These are phyloP conservation scores for Nemurella pictetii DNA, from an alignment of 2,888 invertebrate species.

Conservation along the genomic window DNA sequence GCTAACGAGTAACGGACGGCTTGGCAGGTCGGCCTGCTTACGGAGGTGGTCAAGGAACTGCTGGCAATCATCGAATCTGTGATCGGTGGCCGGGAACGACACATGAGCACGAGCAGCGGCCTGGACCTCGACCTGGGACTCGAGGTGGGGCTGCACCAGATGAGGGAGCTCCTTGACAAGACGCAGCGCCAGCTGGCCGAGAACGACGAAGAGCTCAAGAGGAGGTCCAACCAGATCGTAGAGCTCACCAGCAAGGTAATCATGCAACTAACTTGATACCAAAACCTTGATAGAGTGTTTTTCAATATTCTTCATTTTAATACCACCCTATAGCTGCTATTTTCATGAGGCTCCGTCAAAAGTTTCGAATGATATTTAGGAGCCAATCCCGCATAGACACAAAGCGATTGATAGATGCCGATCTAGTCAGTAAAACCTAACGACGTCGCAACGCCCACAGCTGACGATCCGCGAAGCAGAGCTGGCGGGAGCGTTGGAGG, in stretches of 20 bases:
- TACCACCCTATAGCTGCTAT: no score
- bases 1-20: no score
- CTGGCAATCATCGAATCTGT: constrained; percentile 60
- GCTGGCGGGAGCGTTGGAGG: constrained; percentile 77
- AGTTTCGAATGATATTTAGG: no score
- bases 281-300: no score
- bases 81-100: constrained; percentile 74
- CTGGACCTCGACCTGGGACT: constrained; percentile 44
- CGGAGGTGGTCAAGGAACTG: constrained; percentile 75
- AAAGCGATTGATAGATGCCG: no score
- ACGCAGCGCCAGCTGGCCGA: constrained; percentile 75
- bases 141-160: constrained; percentile 52
- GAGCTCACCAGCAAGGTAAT: constrained; percentile 79
- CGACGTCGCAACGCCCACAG: no score
- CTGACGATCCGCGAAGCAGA: constrained; percentile 62
- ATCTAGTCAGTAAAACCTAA: no score
- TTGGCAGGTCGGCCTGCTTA: constrained; percentile 59
- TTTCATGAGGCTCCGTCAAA: no score
- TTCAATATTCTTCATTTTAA: no score
- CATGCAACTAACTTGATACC: no score
- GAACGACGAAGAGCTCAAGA: constrained; percentile 77
- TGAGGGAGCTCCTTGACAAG: constrained; percentile 60
- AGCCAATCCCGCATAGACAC: no score
- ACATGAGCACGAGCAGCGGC: constrained; percentile 48
- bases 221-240: constrained; percentile 76